A percentile compares a stretch with the other conserved stretches of the same genome.
These are phyloP conservation scores for Trichechus manatus DNA, from an alignment of 2,113 vertebrate species.

Conservation along the genomic window DNA sequence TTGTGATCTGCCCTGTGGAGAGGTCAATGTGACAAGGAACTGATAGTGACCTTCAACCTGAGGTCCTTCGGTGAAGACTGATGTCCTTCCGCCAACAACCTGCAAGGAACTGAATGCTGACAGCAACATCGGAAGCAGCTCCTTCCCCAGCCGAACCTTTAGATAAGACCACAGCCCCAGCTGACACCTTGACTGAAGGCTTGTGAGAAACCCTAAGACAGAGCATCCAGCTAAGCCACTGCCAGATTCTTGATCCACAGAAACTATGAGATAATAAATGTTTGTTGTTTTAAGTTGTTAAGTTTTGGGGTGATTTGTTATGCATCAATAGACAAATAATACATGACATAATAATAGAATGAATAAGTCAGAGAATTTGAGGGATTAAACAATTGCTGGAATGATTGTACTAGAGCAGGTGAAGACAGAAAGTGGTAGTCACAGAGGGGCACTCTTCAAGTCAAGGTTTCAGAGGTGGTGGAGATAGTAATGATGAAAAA, in stretches of 20 bases:
- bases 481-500: not conserved
- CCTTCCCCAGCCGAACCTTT: not conserved
- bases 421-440: not conserved
- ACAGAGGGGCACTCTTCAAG: not conserved
- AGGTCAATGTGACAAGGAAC: not conserved
- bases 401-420: not conserved
- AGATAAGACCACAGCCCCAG: not conserved
- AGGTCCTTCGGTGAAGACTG: not conserved
- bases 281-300: not conserved
- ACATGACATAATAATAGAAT: not conserved
- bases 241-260: not conserved
- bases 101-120: not conserved
- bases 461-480: not conserved
- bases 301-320: not conserved
- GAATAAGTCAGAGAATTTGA: not conserved
- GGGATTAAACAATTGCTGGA: not conserved
- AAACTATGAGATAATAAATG: not conserved
- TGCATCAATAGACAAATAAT: not conserved
- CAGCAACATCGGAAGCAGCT: not conserved
- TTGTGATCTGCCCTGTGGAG: not conserved
- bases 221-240: not conserved
- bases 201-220: not conserved
- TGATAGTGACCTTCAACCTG: not conserved
- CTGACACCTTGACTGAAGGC: not conserved
- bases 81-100: not conserved